Conservation (phyloP, 2,113 vertebrate genomes). For the Alouatta palliata region DNA sequence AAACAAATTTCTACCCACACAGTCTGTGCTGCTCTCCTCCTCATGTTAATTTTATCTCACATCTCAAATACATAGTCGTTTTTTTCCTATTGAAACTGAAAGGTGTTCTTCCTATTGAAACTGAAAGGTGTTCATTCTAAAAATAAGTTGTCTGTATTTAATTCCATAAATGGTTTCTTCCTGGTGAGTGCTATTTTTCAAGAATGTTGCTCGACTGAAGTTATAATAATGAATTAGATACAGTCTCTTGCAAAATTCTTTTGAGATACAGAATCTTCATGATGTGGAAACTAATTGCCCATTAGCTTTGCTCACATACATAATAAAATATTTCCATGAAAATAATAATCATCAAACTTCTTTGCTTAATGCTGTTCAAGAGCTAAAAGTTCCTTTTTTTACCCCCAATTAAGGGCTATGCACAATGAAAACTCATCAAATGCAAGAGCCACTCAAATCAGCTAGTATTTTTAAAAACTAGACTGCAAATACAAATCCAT, state of each 20-base stretch:
- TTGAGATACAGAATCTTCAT: background rate
- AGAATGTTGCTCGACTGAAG: background rate
- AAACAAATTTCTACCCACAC: slow-evolving; percentile 32
- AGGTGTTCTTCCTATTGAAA: slow-evolving; percentile 35
- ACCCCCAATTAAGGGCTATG: background rate
- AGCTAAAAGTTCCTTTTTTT: background rate
- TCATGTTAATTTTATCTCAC: background rate
- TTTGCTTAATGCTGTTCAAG: background rate
- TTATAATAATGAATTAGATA: background rate
- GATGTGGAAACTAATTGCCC: background rate
- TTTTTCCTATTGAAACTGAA: background rate
- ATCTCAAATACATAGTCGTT: background rate
- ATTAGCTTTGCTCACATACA: background rate
- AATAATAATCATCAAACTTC: background rate
- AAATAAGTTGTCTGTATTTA: slow-evolving; percentile 49
- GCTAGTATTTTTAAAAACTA: background rate
- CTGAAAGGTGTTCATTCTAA: slow-evolving; percentile 37
- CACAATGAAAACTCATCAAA: background rate
- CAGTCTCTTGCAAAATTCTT: background rate
- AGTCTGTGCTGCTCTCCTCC: background rate
- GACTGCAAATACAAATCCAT: background rate
- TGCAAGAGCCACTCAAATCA: background rate
- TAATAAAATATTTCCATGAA: background rate
- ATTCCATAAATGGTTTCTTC: slow-evolving; percentile 17
- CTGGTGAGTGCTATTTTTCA: background rate